phyloP scores from a whole-genome alignment of 2,888 invertebrate genomes.

The Acronicta alni region DNA sequence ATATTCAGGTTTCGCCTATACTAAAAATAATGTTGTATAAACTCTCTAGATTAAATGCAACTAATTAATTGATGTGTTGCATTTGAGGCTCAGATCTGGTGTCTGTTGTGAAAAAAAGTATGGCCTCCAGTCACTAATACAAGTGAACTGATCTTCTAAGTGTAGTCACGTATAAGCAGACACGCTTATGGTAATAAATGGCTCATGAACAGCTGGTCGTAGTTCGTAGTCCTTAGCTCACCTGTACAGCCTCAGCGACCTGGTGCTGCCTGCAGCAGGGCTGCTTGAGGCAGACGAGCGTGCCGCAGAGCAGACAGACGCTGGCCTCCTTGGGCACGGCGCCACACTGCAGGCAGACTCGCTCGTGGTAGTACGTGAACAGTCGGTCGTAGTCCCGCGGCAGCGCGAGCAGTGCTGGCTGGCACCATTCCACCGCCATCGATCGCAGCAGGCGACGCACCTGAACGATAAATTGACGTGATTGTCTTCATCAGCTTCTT shows the following conservation, averaged over 20 bases:
- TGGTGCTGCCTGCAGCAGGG: conserved; percentile 57
- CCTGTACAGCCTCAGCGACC: conserved; percentile 57
- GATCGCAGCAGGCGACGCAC: conserved; percentile 92
- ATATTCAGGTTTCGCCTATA: too few relatives aligned
- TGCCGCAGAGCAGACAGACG: conserved; percentile 95
- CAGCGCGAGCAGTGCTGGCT: conserved; percentile 94
- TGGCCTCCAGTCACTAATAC: too few relatives aligned
- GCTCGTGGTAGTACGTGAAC: conserved; percentile 96
- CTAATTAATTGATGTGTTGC: too few relatives aligned
- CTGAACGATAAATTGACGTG: conserved; percentile 48
- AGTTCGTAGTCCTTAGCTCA: neutral
- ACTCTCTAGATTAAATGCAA: too few relatives aligned
- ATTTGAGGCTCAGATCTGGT: too few relatives aligned
- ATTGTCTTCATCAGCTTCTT: too few relatives aligned
- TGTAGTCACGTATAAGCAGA: too few relatives aligned
- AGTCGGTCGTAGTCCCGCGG: conserved; percentile 96
- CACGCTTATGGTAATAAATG: too few relatives aligned
- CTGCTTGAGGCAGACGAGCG: conserved; percentile 84
- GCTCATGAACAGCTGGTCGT: too few relatives aligned
- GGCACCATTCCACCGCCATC: conserved; percentile 94
- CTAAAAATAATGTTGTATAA: too few relatives aligned
- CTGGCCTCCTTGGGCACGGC: conserved; percentile 91
- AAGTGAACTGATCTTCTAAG: too few relatives aligned
- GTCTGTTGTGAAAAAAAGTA: too few relatives aligned
- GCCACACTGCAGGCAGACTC: conserved; percentile 96